Evolutionary conservation across 2,797 vertebrate genomes (phyloP).

Genomic region (Poecilia picta): DNA sequence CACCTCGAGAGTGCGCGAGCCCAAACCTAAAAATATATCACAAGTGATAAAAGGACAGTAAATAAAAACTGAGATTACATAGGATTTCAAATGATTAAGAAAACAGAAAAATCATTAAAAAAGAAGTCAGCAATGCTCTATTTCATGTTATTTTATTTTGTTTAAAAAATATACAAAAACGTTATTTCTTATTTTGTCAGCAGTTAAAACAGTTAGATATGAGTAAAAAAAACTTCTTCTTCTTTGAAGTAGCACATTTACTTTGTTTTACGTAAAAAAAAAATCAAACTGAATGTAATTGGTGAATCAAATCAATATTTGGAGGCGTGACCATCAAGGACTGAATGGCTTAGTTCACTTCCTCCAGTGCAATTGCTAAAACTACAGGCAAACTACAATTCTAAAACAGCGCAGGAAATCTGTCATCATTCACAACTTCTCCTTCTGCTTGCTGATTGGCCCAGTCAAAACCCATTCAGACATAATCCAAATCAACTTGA

Average conservation of each 20-base stretch:
- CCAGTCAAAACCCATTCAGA: too few relatives aligned
- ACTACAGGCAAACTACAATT: too few relatives aligned
- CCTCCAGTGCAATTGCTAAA: too few relatives aligned
- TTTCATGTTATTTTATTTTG: not conserved
- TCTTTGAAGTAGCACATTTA: not conserved
- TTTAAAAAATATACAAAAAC: not conserved
- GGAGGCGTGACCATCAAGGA: too few relatives aligned
- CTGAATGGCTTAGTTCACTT: too few relatives aligned
- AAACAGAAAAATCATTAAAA: not conserved
- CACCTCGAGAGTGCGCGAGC: too few relatives aligned
- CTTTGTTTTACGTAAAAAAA: not conserved
- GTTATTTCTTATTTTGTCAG: not conserved
- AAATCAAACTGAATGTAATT: not conserved
- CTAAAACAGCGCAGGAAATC: too few relatives aligned
- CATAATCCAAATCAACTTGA: too few relatives aligned
- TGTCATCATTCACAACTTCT: too few relatives aligned
- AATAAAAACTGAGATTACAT: not conserved
- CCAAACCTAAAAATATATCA: not conserved
- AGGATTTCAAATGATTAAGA: not conserved
- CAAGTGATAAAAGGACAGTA: not conserved
- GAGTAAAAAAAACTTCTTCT: not conserved
- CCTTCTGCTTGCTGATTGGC: too few relatives aligned
- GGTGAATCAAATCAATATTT: not conserved
- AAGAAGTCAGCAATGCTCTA: not conserved
- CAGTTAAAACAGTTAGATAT: not conserved